phyloP scores from a whole-genome alignment of 2,113 vertebrate genomes.

The Naja naja region DNA sequence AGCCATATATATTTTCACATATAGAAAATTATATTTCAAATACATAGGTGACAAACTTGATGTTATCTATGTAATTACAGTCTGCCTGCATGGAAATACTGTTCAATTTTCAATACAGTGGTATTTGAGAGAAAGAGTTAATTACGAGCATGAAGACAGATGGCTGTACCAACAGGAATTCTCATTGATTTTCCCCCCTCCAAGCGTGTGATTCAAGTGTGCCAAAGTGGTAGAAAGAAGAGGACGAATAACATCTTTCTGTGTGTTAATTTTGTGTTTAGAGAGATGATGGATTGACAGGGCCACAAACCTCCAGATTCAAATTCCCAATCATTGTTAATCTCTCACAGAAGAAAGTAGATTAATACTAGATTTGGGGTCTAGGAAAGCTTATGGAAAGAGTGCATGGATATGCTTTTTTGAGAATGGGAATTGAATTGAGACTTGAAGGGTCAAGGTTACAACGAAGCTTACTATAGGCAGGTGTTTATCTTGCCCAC shows the following conservation, averaged over 20 bases:
- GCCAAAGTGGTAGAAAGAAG: background rate
- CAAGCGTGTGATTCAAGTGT: background rate
- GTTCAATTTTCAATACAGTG: background rate
- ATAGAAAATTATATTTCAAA: background rate
- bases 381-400: background rate
- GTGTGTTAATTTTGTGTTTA: background rate
- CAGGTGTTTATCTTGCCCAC: background rate
- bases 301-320: conserved; percentile 1
- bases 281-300: background rate
- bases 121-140: background rate
- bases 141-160: conserved; percentile 10
- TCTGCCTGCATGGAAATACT: background rate
- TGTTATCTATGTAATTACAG: background rate
- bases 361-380: conserved; percentile 9
- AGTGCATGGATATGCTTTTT: background rate
- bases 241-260: background rate
- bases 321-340: conserved; percentile 5
- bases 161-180: conserved; percentile 19
- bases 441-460: background rate
- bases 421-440: background rate
- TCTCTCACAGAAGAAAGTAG: conserved; percentile 9
- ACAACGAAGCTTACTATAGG: background rate
- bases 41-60: background rate
- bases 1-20: no score
- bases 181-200: background rate